Conservation (phyloP, 2,113 vertebrate genomes). For the Trichechus manatus region DNA sequence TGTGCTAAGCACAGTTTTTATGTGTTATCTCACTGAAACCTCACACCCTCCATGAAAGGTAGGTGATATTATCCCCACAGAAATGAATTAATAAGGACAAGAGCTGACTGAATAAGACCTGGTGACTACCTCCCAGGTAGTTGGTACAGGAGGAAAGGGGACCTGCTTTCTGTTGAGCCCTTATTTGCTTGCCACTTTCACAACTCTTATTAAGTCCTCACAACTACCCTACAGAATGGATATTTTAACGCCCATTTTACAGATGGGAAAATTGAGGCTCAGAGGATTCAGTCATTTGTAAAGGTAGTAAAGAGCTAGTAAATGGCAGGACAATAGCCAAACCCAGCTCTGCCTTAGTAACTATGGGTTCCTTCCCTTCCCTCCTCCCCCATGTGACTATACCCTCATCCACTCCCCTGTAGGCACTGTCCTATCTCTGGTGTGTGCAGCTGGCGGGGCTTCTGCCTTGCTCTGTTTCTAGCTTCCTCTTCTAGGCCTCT, state of each 20-base stretch:
- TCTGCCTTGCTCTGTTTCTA: not conserved
- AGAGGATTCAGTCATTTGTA: not conserved
- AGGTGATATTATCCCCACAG: not conserved
- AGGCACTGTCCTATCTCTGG: not conserved
- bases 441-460: not conserved
- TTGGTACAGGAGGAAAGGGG: not conserved
- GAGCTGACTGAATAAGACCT: not conserved
- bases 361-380: not conserved
- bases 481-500: not conserved
- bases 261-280: not conserved
- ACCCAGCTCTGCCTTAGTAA: not conserved
- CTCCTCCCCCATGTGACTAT: not conserved
- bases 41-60: not conserved
- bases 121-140: not conserved
- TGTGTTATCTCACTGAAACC: not conserved
- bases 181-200: not conserved
- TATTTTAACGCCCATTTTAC: constrained; percentile 27
- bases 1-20: not conserved
- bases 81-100: not conserved
- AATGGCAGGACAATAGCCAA: constrained; percentile 6
- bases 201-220: not conserved
- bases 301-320: not conserved
- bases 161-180: not conserved
- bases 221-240: not conserved
- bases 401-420: not conserved